Conservation (phyloP, 2,888 invertebrate genomes). For the Eutolmus rufibarbis region DNA sequence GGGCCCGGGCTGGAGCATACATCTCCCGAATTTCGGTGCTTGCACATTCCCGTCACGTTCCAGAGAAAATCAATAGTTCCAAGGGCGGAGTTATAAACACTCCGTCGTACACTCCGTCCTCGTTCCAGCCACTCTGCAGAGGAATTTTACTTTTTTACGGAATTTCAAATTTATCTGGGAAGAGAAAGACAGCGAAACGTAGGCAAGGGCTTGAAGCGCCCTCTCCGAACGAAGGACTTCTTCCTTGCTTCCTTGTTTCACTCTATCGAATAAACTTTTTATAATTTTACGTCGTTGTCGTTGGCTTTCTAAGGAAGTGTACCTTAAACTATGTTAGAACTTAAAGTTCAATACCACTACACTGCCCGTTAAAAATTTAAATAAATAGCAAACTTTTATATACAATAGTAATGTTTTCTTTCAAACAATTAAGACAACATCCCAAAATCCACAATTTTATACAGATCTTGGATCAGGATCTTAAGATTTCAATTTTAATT, state of each 20-base stretch:
- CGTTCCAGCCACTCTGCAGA: not conserved
- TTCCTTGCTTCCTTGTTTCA: not conserved
- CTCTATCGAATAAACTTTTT: not conserved
- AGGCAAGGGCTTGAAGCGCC: not conserved
- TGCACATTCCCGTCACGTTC: conserved; percentile 44
- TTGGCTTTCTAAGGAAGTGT: not conserved
- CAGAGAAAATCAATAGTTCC: conserved; percentile 47
- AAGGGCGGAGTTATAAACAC: conserved; percentile 48
- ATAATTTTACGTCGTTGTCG: not conserved
- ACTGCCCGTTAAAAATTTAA: not conserved
- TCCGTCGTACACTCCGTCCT: conserved; percentile 33
- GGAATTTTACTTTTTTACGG: conserved; percentile 19
- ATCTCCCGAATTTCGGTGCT: not conserved
- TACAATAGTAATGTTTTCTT: too few species aligned
- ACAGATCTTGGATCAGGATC: too few species aligned
- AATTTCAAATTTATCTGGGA: not conserved
- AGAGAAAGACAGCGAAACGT: not conserved
- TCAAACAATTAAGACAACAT: too few species aligned
- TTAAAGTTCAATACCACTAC: not conserved
- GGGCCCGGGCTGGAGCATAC: not conserved
- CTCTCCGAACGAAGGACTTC: not conserved
- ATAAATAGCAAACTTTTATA: not conserved
- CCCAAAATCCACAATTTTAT: too few species aligned
- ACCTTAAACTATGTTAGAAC: not conserved
- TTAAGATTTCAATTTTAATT: too few species aligned